Base-by-base conservation (phyloP, 2,797 vertebrate genomes). In the Ctenopoma multispine region DNA sequence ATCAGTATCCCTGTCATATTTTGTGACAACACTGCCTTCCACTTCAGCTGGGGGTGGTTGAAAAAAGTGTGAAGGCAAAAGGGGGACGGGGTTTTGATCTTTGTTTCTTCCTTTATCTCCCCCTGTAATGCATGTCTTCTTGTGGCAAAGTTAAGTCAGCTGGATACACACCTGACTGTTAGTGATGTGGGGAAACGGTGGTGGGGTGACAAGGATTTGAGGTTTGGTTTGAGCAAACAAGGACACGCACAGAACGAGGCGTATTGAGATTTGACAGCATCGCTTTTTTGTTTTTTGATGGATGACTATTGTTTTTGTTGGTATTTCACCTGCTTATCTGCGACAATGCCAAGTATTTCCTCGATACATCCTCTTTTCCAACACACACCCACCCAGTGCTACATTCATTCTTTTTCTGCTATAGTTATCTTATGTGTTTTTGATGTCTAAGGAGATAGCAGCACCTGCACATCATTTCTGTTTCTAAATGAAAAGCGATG, bases 1-100 rank as follows among this genome's bases (percentile, higher is more conserved):
- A 82, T 85, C 71, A 54, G 79, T 72, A 78, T 83, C 66, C 61
- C 78, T 73, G 80, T 90, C 87, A 85, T 75, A 77, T 82, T 81
- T 73, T 75, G 63, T 75, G 73, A 77, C 60, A 61, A 74, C 78
- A 48, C 69, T 9, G 23, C 76, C 72, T 58, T 79, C 79, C 44
- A 50, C 65, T 82, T 77, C 46, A 72, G 77, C 72, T 63, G 61
- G 31, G 58, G 72, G 64, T 70, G 77, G 60, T 74, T 76, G 51
- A 62, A 60, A 75, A 67, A 75, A 66, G 63, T 40, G 47, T 65
- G 55, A 53, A 49, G 38, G 13, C 27, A 5, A 29, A 34, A 12
- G 48, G 20, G 23, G 50, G 67, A 31, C 21, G 1, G 7, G 43
- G 63, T 60, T 85, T 79, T 73, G 54, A 77, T 84, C 56, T 43